Evolutionary conservation across 2,888 invertebrate species (phyloP).

Genomic region (Tetranychus piercei): DNA sequence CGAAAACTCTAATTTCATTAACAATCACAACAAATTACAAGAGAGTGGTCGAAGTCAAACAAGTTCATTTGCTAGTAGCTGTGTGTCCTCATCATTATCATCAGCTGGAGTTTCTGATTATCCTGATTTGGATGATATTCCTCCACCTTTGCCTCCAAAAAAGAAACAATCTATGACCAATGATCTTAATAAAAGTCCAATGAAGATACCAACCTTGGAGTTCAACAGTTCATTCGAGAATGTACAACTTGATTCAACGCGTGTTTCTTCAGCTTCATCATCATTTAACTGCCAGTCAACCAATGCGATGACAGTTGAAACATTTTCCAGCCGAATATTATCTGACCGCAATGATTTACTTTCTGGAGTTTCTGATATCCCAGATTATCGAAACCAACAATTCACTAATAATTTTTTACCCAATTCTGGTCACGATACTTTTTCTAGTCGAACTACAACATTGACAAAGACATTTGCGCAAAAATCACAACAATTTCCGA

Average conservation of each 20-base stretch:
- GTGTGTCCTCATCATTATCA: not conserved
- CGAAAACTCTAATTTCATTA: not conserved
- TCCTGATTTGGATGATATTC: not conserved
- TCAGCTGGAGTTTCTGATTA: not conserved
- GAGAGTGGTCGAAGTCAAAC: not conserved
- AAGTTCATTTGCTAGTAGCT: not conserved
- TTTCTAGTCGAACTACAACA: not conserved
- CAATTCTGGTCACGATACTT: not conserved
- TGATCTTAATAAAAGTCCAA: not conserved
- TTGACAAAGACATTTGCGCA: not conserved
- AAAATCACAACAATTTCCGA: too few species aligned
- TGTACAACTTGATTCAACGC: not conserved
- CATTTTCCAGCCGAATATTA: not conserved
- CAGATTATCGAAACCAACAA: not conserved
- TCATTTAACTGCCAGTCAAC: not conserved
- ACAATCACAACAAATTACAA: not conserved
- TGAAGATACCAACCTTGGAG: not conserved
- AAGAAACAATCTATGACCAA: not conserved
- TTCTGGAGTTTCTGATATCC: not conserved
- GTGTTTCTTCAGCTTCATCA: not conserved
- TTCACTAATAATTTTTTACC: not conserved
- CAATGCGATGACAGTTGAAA: not conserved
- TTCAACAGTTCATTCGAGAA: not conserved
- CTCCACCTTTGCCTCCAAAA: constrained; percentile 8
- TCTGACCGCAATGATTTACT: not conserved